These are phyloP conservation scores for Mesorhabditis belari DNA, from an alignment of 2,888 invertebrate species.

Conservation along the genomic window DNA sequence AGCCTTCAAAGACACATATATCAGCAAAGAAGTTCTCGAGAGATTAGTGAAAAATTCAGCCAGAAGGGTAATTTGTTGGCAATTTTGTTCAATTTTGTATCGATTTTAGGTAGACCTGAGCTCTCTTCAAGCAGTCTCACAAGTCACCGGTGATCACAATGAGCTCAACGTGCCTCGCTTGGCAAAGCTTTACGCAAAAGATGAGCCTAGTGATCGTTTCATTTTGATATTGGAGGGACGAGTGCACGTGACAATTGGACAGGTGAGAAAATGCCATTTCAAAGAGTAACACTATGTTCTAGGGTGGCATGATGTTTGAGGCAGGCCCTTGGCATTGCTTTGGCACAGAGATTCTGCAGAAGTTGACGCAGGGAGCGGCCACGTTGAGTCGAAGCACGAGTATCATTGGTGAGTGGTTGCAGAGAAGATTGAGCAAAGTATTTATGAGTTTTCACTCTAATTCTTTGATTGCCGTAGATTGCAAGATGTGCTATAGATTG, in stretches of 20 bases:
- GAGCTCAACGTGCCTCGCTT: constrained; percentile 32
- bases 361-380: constrained; percentile 20
- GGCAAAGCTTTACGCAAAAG: constrained; percentile 55
- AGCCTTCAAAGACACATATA: constrained; percentile 26
- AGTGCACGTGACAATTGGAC: constrained; percentile 76
- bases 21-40: constrained; percentile 34
- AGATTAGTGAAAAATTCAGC: constrained; percentile 27
- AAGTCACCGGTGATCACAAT: constrained; percentile 4
- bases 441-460: not conserved
- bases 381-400: constrained; percentile 28
- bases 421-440: not conserved
- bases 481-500: no score
- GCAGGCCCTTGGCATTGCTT: constrained; percentile 94
- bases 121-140: constrained; percentile 35
- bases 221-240: constrained; percentile 80
- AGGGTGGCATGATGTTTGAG: constrained; percentile 74
- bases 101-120: constrained; percentile 32
- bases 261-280: constrained; percentile 10
- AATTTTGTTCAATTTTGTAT: not conserved
- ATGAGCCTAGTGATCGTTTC: constrained; percentile 69
- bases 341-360: constrained; percentile 60
- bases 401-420: constrained; percentile 19
- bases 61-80: constrained; percentile 12
- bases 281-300: not conserved
- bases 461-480: not conserved